Percentiles rank a stretch among this genome's conserved stretches.
Evolutionary conservation across 2,797 vertebrate species (phyloP).

Genomic region (Etheostoma nigrum): DNA sequence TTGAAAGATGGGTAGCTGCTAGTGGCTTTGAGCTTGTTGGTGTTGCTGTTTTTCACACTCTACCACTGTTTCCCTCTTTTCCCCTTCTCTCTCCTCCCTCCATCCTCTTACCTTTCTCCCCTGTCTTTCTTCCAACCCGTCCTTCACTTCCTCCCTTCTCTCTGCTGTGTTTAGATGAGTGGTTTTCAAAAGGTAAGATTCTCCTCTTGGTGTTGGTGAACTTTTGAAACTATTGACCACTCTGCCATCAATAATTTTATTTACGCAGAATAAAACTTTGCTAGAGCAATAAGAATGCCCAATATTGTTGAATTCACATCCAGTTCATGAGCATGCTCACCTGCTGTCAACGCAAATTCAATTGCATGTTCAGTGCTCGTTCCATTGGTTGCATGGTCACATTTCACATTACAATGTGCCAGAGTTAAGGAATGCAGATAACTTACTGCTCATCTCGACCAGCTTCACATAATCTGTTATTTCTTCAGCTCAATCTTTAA

Average conservation of each 20-base stretch:
- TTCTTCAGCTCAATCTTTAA: neutral
- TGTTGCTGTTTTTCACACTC: slow-evolving; percentile 81
- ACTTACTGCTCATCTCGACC: slow-evolving; percentile 25
- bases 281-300: slow-evolving; percentile 14
- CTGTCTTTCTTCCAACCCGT: slow-evolving; percentile 65
- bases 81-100: slow-evolving; percentile 41
- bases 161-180: slow-evolving; percentile 89
- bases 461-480: neutral
- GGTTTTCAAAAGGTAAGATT: slow-evolving; percentile 98
- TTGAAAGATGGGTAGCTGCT: slow-evolving; percentile 51
- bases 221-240: slow-evolving; percentile 32
- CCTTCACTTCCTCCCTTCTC: slow-evolving; percentile 72
- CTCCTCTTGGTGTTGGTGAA: slow-evolving; percentile 71
- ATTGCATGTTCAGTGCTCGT: slow-evolving; percentile 70
- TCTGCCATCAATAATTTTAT: slow-evolving; percentile 46
- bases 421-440: slow-evolving; percentile 16
- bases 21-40: slow-evolving; percentile 72
- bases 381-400: slow-evolving; percentile 57
- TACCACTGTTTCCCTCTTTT: slow-evolving; percentile 75
- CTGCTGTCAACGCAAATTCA: slow-evolving; percentile 27
- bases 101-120: slow-evolving; percentile 65
- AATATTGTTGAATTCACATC: slow-evolving; percentile 7
- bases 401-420: slow-evolving; percentile 16
- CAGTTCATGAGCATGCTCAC: slow-evolving; percentile 58
- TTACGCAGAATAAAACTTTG: slow-evolving; percentile 45